Conservation (phyloP, 2,797 vertebrate genomes). For the Argya squamiceps region DNA sequence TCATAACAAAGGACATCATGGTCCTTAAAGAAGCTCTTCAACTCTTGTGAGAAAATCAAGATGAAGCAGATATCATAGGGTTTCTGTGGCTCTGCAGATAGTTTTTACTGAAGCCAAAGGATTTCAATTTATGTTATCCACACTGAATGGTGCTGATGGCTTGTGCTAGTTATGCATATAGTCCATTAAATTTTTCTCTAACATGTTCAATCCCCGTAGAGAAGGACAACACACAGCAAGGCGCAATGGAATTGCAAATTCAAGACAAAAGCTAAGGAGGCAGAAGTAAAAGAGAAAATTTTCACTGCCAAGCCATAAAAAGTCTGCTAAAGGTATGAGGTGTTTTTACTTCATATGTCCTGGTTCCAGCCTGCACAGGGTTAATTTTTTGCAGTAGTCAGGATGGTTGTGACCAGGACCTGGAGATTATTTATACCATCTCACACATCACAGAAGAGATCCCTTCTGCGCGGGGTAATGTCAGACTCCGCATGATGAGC, state of each 20-base stretch:
- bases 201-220: not conserved
- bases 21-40: not conserved
- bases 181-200: not conserved
- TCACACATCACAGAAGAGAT: not conserved
- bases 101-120: not conserved
- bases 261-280: not conserved
- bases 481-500: fast-evolving
- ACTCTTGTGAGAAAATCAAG: not conserved
- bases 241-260: not conserved
- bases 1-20: not conserved
- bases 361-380: fast-evolving
- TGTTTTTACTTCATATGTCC: not conserved
- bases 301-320: not conserved
- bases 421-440: not conserved
- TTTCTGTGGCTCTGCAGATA: not conserved
- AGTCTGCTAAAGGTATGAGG: not conserved
- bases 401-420: fast-evolving
- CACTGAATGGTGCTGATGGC: not conserved
- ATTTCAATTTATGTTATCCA: not conserved
- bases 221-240: not conserved
- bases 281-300: not conserved
- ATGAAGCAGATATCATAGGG: not conserved
- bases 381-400: not conserved
- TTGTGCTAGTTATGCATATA: not conserved
- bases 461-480: not conserved